Conservation (phyloP, 2,888 invertebrate genomes). For the Dynastes hyllus region DNA sequence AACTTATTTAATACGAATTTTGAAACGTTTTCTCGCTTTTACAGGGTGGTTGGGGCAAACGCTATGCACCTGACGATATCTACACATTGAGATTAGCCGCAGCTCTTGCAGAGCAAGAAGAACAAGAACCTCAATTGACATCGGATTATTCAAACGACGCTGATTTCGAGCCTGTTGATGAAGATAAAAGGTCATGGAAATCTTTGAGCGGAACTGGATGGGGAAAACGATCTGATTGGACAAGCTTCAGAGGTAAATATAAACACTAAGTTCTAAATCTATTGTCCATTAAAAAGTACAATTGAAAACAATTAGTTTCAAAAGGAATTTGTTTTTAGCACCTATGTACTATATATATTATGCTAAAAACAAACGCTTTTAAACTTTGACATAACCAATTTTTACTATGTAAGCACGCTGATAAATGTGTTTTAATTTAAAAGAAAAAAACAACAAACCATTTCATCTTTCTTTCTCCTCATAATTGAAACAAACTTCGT, state of each 20-base stretch:
- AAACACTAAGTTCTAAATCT: slow-evolving; percentile 36
- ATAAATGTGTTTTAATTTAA: neutral
- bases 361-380: no score
- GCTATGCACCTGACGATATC: slow-evolving; percentile 66
- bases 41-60: slow-evolving; percentile 71
- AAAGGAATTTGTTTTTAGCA: no score
- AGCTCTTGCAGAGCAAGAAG: slow-evolving; percentile 62
- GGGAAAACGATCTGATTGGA: slow-evolving; percentile 82
- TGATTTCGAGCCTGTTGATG: slow-evolving; percentile 64
- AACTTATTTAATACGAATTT: no score
- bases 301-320: no score
- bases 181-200: slow-evolving; percentile 80
- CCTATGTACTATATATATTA: no score
- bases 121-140: slow-evolving; percentile 59
- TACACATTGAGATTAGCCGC: slow-evolving; percentile 64
- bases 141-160: slow-evolving; percentile 59
- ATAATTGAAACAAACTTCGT: neutral
- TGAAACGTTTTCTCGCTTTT: no score
- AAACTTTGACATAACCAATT: no score
- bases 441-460: slow-evolving; percentile 3
- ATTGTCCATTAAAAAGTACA: no score
- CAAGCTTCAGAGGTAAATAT: slow-evolving; percentile 73
- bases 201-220: slow-evolving; percentile 80
- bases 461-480: neutral
- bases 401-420: no score